Conservation (phyloP, 2,797 vertebrate genomes). For the Chelonia mydas region DNA sequence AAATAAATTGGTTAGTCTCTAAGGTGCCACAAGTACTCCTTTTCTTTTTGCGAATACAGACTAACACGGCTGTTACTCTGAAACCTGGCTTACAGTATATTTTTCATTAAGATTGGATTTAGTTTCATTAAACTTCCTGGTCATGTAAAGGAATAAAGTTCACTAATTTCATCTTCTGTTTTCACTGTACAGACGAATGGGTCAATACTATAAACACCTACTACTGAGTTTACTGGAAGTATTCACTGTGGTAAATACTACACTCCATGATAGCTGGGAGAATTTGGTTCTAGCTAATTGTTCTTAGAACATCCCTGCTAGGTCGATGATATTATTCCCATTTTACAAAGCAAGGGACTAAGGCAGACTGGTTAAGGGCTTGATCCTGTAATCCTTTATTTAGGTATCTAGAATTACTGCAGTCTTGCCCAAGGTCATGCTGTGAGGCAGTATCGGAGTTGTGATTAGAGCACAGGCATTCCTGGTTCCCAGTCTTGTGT, state of each 20-base stretch:
- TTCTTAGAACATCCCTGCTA: not conserved
- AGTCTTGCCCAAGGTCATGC: not conserved
- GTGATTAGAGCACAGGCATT: not conserved
- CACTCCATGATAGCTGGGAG: not conserved
- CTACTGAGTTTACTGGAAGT: not conserved
- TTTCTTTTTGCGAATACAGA: too few species aligned
- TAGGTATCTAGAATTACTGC: not conserved
- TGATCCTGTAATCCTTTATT: not conserved
- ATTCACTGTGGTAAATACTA: rapidly evolving
- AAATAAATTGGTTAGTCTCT: too few species aligned
- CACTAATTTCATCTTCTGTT: not conserved
- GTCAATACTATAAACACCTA: not conserved
- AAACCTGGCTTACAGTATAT: not conserved
- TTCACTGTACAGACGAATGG: not conserved
- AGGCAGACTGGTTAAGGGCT: not conserved
- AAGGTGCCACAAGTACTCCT: too few species aligned
- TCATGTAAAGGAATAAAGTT: not conserved
- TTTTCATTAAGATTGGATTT: not conserved
- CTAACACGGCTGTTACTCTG: too few species aligned
- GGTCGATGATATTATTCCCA: not conserved
- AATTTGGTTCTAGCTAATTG: not conserved
- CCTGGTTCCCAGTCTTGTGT: not conserved
- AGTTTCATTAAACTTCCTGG: not conserved
- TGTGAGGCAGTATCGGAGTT: not conserved
- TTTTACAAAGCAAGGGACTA: not conserved